Conservation (phyloP, 1,140 invertebrate genomes). For the Aphelenchoides fujianensis region DNA sequence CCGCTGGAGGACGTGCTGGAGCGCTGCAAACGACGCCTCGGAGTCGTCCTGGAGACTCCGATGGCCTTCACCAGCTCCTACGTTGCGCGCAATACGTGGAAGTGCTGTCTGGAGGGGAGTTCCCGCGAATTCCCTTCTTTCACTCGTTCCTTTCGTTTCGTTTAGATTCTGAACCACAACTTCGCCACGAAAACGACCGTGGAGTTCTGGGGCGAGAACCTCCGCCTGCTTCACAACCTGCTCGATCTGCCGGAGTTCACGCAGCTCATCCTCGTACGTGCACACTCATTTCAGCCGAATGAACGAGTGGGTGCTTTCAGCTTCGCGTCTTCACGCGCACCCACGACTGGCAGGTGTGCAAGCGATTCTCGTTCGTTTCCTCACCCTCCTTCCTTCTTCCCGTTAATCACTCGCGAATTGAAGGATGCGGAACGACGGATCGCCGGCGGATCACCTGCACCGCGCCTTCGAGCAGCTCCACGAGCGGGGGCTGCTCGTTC, state of each 20-base stretch:
- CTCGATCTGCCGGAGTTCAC: constrained; percentile 16
- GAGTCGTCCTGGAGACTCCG: not conserved
- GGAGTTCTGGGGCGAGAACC: constrained; percentile 33
- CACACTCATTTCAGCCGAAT: too few species aligned
- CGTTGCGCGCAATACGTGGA: not conserved
- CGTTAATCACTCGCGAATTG: too few species aligned
- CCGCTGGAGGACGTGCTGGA: not conserved
- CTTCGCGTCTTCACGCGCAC: constrained; percentile 22
- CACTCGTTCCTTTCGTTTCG: not conserved
- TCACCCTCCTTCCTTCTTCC: too few species aligned
- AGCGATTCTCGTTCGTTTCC: too few species aligned
- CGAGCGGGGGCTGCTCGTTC: too few species aligned
- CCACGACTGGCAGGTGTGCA: constrained; percentile 24
- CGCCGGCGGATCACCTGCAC: not conserved
- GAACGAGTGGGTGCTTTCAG: too few species aligned
- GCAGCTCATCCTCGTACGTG: constrained; percentile 30
- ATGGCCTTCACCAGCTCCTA: not conserved
- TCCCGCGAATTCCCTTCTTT: too few species aligned
- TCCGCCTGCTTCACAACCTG: constrained; percentile 21
- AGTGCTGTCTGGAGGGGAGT: not conserved
- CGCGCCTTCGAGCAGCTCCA: constrained; percentile 25
- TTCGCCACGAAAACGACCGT: not conserved
- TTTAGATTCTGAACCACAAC: constrained; percentile 1
- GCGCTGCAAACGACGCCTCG: not conserved
- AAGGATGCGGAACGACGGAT: constrained; percentile 17